These are phyloP conservation scores for Ranitomeya imitator DNA, from an alignment of 2,113 vertebrate species.

Conservation along the genomic window DNA sequence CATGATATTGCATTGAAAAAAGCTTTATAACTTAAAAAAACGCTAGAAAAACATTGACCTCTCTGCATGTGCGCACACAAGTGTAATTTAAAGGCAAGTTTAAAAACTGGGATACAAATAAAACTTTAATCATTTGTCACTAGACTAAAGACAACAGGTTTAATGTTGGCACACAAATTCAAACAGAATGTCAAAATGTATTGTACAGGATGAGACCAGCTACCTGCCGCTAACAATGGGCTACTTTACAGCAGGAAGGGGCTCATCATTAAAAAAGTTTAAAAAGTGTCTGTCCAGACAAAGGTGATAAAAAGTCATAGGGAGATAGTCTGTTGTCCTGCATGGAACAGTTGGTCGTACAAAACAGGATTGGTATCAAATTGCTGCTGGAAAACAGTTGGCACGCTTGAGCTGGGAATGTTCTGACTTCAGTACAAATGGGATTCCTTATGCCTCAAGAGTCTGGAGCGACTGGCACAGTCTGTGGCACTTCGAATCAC, in stretches of 20 bases:
- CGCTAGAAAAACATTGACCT: conserved; percentile 46
- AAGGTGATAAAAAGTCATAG: conserved; percentile 59
- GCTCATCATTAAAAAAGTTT: conserved; percentile 51
- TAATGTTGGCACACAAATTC: conserved; percentile 77
- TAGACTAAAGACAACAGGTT: conserved; percentile 67
- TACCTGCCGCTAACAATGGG: conserved; percentile 60
- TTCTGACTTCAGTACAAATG: conserved; percentile 77
- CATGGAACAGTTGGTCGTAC: conserved; percentile 62
- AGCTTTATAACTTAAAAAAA: conserved; percentile 51
- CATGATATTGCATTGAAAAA: conserved; percentile 42
- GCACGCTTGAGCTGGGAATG: background rate
- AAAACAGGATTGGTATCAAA: conserved; percentile 65
- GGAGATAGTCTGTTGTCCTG: conserved; percentile 58
- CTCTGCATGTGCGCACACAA: background rate
- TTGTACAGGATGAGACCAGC: conserved; percentile 62
- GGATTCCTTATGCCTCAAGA: conserved; percentile 84
- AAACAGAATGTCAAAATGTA: conserved; percentile 63
- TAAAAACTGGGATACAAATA: conserved; percentile 42
- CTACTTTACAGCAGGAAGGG: conserved; percentile 11
- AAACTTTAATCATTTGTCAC: conserved; percentile 68
- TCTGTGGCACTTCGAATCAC: conserved; percentile 95
- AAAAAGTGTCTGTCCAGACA: conserved; percentile 61
- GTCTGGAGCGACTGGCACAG: conserved; percentile 76
- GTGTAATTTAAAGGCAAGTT: conserved; percentile 14
- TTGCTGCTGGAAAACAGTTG: conserved; percentile 66